A percentile compares a stretch with the other conserved stretches of the same genome.
phyloP scores from a whole-genome alignment of 2,888 invertebrate species.

The Malthinus flaveolus region DNA sequence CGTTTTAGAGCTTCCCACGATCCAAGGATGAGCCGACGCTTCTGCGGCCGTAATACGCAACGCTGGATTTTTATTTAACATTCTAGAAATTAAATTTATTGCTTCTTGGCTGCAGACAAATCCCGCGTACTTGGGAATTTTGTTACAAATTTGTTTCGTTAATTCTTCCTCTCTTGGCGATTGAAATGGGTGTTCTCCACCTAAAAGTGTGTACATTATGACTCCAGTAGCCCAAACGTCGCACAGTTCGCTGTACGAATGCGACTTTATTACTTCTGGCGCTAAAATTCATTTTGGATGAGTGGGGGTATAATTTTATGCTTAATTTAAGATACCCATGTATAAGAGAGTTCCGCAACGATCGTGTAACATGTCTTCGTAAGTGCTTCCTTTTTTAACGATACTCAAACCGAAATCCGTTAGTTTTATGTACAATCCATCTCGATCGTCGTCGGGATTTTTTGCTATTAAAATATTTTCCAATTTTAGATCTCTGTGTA shows the following conservation, averaged over 20 bases:
- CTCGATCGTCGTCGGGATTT: constrained; percentile 54
- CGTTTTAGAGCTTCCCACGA: constrained; percentile 39
- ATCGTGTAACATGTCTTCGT: constrained; percentile 59
- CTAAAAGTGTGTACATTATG: constrained; percentile 57
- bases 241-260: constrained; percentile 62
- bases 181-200: constrained; percentile 50
- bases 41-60: constrained; percentile 59
- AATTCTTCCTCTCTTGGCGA: constrained; percentile 45
- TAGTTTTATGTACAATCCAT: constrained; percentile 59
- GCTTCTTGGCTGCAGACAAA: constrained; percentile 42
- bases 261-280: constrained; percentile 60
- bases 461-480: constrained; percentile 57
- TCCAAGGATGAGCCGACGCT: constrained; percentile 57
- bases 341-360: constrained; percentile 61
- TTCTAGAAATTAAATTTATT: constrained; percentile 53
- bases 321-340: constrained; percentile 53
- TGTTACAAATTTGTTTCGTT: constrained; percentile 44
- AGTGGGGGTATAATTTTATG: not conserved
- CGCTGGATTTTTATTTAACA: constrained; percentile 59
- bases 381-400: constrained; percentile 56
- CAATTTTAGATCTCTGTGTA: constrained; percentile 57
- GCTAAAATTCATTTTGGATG: constrained; percentile 45
- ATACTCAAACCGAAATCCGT: constrained; percentile 63
- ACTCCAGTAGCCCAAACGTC: constrained; percentile 64
- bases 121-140: constrained; percentile 42